Evolutionary conservation across 2,888 invertebrate genomes (phyloP).

Genomic region (Herminia tarsipennalis): DNA sequence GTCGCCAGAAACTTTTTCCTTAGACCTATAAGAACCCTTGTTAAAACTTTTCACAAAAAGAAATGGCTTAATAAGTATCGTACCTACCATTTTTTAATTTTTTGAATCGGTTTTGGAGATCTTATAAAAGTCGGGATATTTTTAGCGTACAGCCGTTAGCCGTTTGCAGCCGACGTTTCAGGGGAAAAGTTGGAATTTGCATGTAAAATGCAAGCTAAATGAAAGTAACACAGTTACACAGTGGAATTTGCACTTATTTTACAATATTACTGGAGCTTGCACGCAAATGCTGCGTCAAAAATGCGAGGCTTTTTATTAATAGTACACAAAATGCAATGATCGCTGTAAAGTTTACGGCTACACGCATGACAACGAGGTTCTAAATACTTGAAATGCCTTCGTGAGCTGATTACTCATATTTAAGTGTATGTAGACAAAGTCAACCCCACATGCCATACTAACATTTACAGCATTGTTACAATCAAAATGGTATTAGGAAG

Average conservation of each 20-base stretch:
- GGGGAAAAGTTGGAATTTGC: slow-evolving; percentile 26
- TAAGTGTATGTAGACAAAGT: no score
- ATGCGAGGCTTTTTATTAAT: no score
- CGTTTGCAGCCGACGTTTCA: slow-evolving; percentile 11
- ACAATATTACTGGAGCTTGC: slow-evolving; percentile 23
- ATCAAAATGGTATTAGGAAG: slow-evolving; percentile 20
- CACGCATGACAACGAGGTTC: no score
- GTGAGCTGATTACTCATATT: no score
- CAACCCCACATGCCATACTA: slow-evolving; percentile 2
- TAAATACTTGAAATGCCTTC: no score
- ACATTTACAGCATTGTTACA: slow-evolving; percentile 13
- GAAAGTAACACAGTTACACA: slow-evolving; percentile 28
- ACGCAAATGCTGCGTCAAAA: slow-evolving; percentile 18
- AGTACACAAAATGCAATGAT: no score
- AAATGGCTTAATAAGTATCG: slow-evolving; percentile 27
- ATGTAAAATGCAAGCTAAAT: slow-evolving; percentile 36
- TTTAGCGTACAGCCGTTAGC: no score
- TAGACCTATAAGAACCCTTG: slow-evolving; percentile 43
- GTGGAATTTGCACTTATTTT: slow-evolving; percentile 27
- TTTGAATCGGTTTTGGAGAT: slow-evolving; percentile 16
- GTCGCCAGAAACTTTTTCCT: slow-evolving; percentile 34
- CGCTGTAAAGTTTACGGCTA: no score
- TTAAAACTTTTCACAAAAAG: slow-evolving; percentile 45
- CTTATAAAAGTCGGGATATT: slow-evolving; percentile 10
- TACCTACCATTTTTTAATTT: slow-evolving; percentile 19